Evolutionary conservation across 2,888 invertebrate species (phyloP).

Genomic region (Palloptera scutellata): DNA sequence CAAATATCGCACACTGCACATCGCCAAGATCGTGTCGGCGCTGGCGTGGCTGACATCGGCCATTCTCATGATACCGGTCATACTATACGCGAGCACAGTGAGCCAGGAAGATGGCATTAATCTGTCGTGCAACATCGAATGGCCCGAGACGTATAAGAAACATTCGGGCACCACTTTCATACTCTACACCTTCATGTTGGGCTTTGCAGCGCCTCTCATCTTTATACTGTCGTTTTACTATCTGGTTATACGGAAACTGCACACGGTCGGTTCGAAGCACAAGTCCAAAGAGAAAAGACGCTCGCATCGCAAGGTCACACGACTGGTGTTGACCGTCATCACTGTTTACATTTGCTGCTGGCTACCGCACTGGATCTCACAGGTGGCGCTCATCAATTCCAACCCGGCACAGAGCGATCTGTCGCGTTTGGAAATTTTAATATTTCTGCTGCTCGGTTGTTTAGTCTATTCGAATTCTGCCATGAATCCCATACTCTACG

Average conservation of each 20-base stretch:
- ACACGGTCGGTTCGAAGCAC: slow-evolving; percentile 87
- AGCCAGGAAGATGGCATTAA: slow-evolving; percentile 68
- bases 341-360: slow-evolving; percentile 91
- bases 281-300: slow-evolving; percentile 84
- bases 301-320: slow-evolving; percentile 88
- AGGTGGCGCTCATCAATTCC: slow-evolving; percentile 81
- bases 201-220: slow-evolving; percentile 85
- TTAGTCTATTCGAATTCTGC: slow-evolving; percentile 84
- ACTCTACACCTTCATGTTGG: slow-evolving; percentile 84
- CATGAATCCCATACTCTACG: slow-evolving; percentile 91
- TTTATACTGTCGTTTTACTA: slow-evolving; percentile 89
- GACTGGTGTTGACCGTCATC: slow-evolving; percentile 88
- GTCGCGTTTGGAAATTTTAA: slow-evolving; percentile 75
- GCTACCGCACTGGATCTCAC: slow-evolving; percentile 93
- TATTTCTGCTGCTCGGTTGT: slow-evolving; percentile 84
- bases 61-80: slow-evolving; percentile 87
- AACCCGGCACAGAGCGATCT: slow-evolving; percentile 72
- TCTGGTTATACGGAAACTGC: slow-evolving; percentile 84
- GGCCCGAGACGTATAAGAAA: slow-evolving; percentile 73
- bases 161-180: slow-evolving; percentile 85
- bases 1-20: slow-evolving; percentile 83
- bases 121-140: slow-evolving; percentile 79
- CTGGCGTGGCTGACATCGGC: slow-evolving; percentile 88
- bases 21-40: slow-evolving; percentile 82
- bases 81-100: slow-evolving; percentile 82